Evolutionary conservation across 2,113 vertebrate species (phyloP), one percentile per base, ranked within the genome.

Genomic region (Ammodytes dubius): DNA sequence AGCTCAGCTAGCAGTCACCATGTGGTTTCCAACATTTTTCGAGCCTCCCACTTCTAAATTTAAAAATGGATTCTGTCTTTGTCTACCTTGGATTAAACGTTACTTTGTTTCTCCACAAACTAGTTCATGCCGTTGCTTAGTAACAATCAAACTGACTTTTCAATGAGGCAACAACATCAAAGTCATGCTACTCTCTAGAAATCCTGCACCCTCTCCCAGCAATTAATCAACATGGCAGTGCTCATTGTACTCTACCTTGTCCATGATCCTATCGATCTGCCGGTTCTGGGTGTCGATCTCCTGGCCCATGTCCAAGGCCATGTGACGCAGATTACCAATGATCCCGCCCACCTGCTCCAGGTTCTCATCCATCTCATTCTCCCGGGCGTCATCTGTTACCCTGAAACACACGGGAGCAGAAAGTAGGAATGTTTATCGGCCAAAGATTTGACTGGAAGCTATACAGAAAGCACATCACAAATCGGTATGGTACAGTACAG

Each of bases 191-290:
- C 52, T 47, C 4, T 54, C 12, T 43, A 15, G 5, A 69, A 39
- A 46, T 45, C 27, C 58, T 6, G 15, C 43, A 43, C 7, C 42
- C 14, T 66, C 15, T 67, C 13, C 0, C 15, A 65, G 37, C 58
- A 82, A 43, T 17, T 54, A 7, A 27, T 59, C 3, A 67, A n/a
- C 15, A 17, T 27, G 7, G 50, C 37, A 37, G 3, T 5, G 52
- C 27, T 43, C 63, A 6, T 10, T n/a, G 77, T 6, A 17, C 82
- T 5, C 42, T 92, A 99, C 98, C 98, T 98, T 98, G 88, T 99
- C 98, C 98, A 99, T 99, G 95, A 99, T 99, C 97, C 98, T 97
- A 95, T 99, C 98, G 67, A 99, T 96, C 96, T 99, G 98, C 93
- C 98, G 97, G 82, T 99, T 99, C 95, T 99, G 98, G 93, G 97